phyloP scores from a whole-genome alignment of 2,113 vertebrate genomes.

The Gallinago paraguaiae region DNA sequence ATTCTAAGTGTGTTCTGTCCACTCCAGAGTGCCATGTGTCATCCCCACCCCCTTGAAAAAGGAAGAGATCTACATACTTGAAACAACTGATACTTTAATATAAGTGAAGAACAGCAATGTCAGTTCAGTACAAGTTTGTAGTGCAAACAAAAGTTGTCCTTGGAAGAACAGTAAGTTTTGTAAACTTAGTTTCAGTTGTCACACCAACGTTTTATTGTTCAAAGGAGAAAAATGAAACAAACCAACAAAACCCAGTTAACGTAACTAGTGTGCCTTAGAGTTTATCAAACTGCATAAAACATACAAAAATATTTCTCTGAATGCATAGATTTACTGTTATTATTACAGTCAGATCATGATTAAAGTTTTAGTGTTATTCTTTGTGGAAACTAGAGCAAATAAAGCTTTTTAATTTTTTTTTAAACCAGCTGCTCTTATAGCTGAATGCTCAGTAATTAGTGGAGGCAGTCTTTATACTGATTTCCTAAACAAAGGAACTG shows the following conservation, averaged over 20 bases:
- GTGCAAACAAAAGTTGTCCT: neutral
- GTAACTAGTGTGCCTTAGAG: neutral
- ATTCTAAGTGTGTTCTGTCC: neutral
- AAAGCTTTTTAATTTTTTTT: neutral
- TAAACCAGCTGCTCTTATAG: neutral
- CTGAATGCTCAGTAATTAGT: neutral
- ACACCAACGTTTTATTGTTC: neutral
- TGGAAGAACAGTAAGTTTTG: constrained; percentile 5
- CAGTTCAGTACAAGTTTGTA: neutral
- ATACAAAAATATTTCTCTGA: constrained; percentile 70
- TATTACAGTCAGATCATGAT: neutral
- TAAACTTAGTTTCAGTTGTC: constrained; percentile 6
- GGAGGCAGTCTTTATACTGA: neutral
- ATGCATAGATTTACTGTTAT: constrained; percentile 46
- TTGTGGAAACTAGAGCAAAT: neutral
- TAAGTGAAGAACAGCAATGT: neutral
- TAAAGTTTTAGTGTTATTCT: neutral
- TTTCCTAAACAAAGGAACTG: neutral
- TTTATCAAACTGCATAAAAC: constrained; percentile 59
- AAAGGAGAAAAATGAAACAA: neutral
- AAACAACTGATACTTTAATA: constrained; percentile 16
- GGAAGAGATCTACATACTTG: neutral
- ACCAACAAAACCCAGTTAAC: neutral
- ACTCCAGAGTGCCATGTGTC: too few relatives aligned
- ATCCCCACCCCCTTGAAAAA: neutral